Evolutionary conservation across 2,888 invertebrate species (phyloP).

Genomic region (Steinernema scapterisci): DNA sequence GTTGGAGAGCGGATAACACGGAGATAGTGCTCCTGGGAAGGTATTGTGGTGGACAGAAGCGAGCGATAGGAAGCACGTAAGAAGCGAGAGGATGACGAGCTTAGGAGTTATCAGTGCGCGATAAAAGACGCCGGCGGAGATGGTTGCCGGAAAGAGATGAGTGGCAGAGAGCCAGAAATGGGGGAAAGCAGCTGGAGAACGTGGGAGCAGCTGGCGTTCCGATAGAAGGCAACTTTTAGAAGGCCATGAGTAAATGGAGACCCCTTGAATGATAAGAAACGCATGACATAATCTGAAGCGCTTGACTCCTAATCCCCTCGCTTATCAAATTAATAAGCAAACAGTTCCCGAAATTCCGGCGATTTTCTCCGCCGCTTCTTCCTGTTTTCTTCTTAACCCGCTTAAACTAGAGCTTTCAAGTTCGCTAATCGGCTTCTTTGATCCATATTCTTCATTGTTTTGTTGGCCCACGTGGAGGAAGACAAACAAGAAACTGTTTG

Average conservation of each 20-base stretch:
- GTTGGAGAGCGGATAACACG: slow-evolving; percentile 1
- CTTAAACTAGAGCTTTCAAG: too few relatives aligned
- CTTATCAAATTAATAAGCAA: too few relatives aligned
- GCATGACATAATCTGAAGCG: too few relatives aligned
- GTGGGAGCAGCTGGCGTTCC: not conserved
- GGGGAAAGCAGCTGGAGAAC: not conserved
- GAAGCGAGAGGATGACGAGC: not conserved
- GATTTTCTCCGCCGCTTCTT: too few relatives aligned
- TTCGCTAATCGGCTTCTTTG: too few relatives aligned
- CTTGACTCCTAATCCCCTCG: too few relatives aligned
- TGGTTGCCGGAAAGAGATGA: not conserved
- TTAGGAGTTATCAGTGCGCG: slow-evolving; percentile 4
- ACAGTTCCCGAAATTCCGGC: too few relatives aligned
- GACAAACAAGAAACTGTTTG: too few relatives aligned
- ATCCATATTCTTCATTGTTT: too few relatives aligned
- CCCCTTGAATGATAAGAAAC: not conserved
- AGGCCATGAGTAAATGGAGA: not conserved
- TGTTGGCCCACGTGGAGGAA: too few relatives aligned
- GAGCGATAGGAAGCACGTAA: not conserved
- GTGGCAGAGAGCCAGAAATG: not conserved
- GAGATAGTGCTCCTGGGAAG: not conserved
- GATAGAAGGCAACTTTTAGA: not conserved
- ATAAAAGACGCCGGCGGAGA: not conserved
- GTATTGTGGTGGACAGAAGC: slow-evolving; percentile 1
- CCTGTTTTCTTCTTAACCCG: too few relatives aligned